A percentile compares a stretch with the other conserved stretches of the same genome.
Evolutionary conservation across 2,888 invertebrate genomes (phyloP).

Genomic region (Schrankia costaestrigalis): DNA sequence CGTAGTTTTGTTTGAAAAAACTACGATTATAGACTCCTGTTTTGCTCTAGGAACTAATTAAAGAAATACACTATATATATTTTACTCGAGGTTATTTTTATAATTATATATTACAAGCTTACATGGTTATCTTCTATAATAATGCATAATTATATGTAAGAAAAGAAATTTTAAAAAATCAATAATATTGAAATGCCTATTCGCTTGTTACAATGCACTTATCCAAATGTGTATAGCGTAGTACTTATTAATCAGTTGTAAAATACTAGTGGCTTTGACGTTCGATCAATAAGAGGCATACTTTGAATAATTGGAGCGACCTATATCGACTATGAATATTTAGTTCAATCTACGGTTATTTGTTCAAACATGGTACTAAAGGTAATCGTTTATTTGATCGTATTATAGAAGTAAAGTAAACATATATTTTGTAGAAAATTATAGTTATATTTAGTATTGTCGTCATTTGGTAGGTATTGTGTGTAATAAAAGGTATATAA

Average conservation of each 20-base stretch:
- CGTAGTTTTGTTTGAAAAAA: too few relatives aligned
- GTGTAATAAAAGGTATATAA: too few relatives aligned
- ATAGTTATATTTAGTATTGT: background rate
- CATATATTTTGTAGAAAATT: background rate
- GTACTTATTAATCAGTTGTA: conserved; percentile 1
- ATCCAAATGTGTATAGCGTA: conserved; percentile 4
- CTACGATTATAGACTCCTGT: too few relatives aligned
- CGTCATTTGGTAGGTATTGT: background rate
- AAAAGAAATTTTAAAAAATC: too few relatives aligned
- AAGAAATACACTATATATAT: too few relatives aligned
- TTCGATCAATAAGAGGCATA: conserved; percentile 20
- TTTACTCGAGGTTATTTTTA: too few relatives aligned
- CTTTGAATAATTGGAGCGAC: conserved; percentile 22
- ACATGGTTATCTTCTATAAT: too few relatives aligned
- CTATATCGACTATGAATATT: conserved; percentile 26
- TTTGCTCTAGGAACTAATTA: too few relatives aligned
- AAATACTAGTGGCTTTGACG: conserved; percentile 4
- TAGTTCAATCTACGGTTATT: conserved; percentile 24
- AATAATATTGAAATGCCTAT: background rate
- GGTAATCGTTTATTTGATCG: conserved; percentile 19
- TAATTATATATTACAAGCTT: too few relatives aligned
- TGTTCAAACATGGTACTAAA: conserved; percentile 30
- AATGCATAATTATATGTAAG: too few relatives aligned
- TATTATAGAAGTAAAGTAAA: background rate
- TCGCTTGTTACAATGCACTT: conserved; percentile 2